Base-by-base conservation (phyloP, 2,888 invertebrate genomes). In the Chloromyia formosa region DNA sequence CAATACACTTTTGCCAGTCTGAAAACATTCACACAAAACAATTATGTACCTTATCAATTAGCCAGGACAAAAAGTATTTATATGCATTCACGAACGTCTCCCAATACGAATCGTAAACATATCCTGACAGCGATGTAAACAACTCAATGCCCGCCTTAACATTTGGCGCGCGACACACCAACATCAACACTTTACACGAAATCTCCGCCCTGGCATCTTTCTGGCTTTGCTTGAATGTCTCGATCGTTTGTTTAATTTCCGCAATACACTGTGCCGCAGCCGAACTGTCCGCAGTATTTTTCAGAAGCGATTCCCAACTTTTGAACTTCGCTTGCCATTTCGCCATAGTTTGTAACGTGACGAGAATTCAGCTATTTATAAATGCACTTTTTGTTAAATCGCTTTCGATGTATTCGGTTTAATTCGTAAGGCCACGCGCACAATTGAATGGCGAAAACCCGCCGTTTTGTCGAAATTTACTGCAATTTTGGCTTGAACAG, bases 11-110 rank as follows among this genome's bases (percentile, higher is more conserved):
- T n/a, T n/a, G n/a, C n/a, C n/a, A n/a, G n/a, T n/a, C n/a, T n/a
- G n/a, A n/a, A n/a, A n/a, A n/a, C n/a, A n/a, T n/a, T n/a, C n/a
- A n/a, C n/a, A n/a, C n/a, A n/a, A n/a, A n/a, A n/a, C n/a, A n/a
- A n/a, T n/a, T n/a, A n/a, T n/a, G n/a, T 54, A 75, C 75, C 71
- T 75, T 74, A n/a, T 40, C 27, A 18, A 73, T 54, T 14, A 71
- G 27, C 40, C 42, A n/a, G 14, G 58, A 2, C 20, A 75, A n/a
- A 14, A 62, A 54, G 62, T 71, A 75, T 27, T 74, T 71, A n/a
- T 56, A 74, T 18, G 23, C 54, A 40, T 69, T 22, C 7, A 71
- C 9, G 56, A 62, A 62, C 53, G 7, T 54, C 9, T 73, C 49
- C 74, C 74, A 74, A 22, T 61, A 42, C 12, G 40, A 53, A 61